phyloP scores from a whole-genome alignment of 2,797 vertebrate genomes.

The Dallia pectoralis region DNA sequence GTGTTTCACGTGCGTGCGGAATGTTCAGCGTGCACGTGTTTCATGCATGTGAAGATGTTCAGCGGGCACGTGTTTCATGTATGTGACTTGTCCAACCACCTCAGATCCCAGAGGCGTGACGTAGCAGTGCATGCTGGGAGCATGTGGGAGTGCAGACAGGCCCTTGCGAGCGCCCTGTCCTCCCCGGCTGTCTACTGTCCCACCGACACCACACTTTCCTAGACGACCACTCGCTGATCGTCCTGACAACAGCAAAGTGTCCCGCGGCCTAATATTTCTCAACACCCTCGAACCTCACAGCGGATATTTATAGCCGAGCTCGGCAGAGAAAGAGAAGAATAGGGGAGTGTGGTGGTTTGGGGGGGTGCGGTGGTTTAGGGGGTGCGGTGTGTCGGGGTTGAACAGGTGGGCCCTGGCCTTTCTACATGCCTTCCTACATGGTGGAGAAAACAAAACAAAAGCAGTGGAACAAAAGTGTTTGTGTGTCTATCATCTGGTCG shows the following conservation, averaged over 20 bases:
- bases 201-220: slow-evolving; percentile 55
- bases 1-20: background rate
- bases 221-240: slow-evolving; percentile 64
- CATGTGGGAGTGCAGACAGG: slow-evolving; percentile 33
- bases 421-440: background rate
- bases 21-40: background rate
- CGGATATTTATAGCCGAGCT: slow-evolving; percentile 50
- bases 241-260: slow-evolving; percentile 63
- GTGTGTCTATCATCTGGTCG: background rate
- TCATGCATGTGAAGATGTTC: background rate
- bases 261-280: slow-evolving; percentile 62
- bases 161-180: slow-evolving; percentile 5
- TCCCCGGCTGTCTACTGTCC: background rate
- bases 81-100: background rate
- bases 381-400: slow-evolving; percentile 43
- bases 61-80: background rate
- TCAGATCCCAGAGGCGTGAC: background rate
- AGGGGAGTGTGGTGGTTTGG: slow-evolving; percentile 3
- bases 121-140: background rate
- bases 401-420: slow-evolving; percentile 9
- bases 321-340: slow-evolving; percentile 58
- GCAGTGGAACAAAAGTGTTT: background rate
- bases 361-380: background rate
- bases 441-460: background rate
- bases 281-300: slow-evolving; percentile 45